Conservation (phyloP, 2,888 invertebrate genomes). For the Malacosoma neustria region DNA sequence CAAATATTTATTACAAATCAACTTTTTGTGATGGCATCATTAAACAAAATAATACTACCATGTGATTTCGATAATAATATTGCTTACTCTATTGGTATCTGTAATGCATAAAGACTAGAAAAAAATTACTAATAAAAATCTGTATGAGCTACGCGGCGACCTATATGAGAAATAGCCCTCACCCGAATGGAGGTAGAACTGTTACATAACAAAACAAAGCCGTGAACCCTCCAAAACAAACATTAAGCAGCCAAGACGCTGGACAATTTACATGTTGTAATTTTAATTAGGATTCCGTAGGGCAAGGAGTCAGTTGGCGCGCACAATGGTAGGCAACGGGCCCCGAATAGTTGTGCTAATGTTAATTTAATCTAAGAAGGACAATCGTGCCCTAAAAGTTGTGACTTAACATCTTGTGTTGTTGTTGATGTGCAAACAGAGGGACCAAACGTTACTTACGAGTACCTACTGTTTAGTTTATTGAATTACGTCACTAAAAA, state of each 20-base stretch:
- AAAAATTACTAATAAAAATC: too few relatives aligned
- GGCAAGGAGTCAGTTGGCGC: constrained; percentile 21
- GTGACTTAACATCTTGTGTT: constrained; percentile 54
- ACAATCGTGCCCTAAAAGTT: constrained; percentile 51
- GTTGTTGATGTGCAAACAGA: constrained; percentile 27
- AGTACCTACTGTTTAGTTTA: too few relatives aligned
- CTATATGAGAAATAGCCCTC: too few relatives aligned
- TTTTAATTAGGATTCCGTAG: constrained; percentile 65
- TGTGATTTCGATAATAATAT: too few relatives aligned
- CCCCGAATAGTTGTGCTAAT: constrained; percentile 64
- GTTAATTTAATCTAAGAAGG: constrained; percentile 72
- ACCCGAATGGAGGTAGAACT: constrained; percentile 8
- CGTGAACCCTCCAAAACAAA: constrained; percentile 41
- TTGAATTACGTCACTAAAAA: too few relatives aligned
- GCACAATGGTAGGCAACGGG: constrained; percentile 11
- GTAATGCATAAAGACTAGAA: too few relatives aligned
- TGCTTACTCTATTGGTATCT: too few relatives aligned
- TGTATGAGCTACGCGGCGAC: too few relatives aligned
- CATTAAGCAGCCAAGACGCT: constrained; percentile 44
- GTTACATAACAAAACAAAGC: constrained; percentile 11
- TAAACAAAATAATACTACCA: too few relatives aligned
- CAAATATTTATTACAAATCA: too few relatives aligned
- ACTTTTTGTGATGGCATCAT: too few relatives aligned
- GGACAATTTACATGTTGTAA: constrained; percentile 66
- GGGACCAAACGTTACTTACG: neutral